Evolutionary conservation across 2,113 vertebrate genomes (phyloP).

Genomic region (Scomber colias): DNA sequence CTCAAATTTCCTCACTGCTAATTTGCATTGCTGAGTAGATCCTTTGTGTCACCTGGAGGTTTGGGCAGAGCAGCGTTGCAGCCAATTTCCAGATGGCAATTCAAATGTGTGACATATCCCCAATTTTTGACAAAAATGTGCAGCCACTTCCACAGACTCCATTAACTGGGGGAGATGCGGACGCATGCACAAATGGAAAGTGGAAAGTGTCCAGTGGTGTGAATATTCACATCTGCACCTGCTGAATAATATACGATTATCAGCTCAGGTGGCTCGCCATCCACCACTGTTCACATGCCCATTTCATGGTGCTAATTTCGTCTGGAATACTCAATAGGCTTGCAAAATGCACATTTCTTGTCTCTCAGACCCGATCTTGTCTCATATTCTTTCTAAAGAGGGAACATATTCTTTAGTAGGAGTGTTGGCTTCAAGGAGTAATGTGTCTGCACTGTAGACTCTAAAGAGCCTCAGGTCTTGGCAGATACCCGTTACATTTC

Average conservation of each 20-base stretch:
- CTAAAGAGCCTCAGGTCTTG: conserved; percentile 62
- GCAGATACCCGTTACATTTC: conserved; percentile 67
- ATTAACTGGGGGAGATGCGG: conserved; percentile 57
- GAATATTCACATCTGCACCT: conserved; percentile 80
- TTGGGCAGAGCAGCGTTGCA: conserved; percentile 54
- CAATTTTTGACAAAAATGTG: conserved; percentile 52
- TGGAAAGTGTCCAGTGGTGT: conserved; percentile 75
- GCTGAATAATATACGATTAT: conserved; percentile 81
- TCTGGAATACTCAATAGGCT: conserved; percentile 34
- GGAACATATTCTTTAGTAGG: conserved; percentile 51
- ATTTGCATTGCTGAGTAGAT: conserved; percentile 74
- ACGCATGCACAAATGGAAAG: conserved; percentile 61
- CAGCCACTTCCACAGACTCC: conserved; percentile 62
- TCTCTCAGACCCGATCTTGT: conserved; percentile 51
- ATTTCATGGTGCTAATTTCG: conserved; percentile 61
- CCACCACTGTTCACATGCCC: conserved; percentile 35
- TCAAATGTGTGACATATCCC: conserved; percentile 64
- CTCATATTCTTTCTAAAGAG: conserved; percentile 58
- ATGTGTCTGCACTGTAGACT: conserved; percentile 63
- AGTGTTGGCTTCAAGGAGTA: conserved; percentile 58
- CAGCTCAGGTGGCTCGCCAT: conserved; percentile 63
- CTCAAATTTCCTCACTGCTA: conserved; percentile 43
- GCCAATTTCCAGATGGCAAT: conserved; percentile 71
- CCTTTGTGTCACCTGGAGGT: conserved; percentile 73
- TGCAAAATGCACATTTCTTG: conserved; percentile 70